Evolutionary conservation across 2,113 vertebrate species (phyloP).

Genomic region (Parus major): DNA sequence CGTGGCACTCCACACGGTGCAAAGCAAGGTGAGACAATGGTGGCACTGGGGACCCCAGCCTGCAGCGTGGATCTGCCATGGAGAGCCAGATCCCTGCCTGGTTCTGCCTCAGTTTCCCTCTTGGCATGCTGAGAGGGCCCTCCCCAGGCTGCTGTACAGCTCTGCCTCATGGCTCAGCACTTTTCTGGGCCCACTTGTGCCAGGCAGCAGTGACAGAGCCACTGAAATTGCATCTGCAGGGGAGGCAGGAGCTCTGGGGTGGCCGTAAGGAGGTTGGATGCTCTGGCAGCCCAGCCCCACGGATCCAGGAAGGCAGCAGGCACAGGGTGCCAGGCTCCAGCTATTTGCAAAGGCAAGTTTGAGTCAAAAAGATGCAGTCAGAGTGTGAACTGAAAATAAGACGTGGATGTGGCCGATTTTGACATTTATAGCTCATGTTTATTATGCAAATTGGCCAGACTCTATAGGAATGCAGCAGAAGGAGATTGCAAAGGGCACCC

Average conservation of each 20-base stretch:
- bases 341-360: not conserved
- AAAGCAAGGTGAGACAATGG: not conserved
- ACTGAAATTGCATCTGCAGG: not conserved
- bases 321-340: not conserved
- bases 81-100: not conserved
- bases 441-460: slow-evolving; percentile 23
- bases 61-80: rapidly evolving
- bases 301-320: not conserved
- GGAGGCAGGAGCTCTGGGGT: not conserved
- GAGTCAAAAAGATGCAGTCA: not conserved
- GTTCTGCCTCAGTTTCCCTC: not conserved
- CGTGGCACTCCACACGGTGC: rapidly evolving
- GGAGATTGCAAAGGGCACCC: not conserved
- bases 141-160: not conserved
- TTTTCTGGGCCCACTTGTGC: not conserved
- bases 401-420: not conserved
- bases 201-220: not conserved
- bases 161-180: not conserved
- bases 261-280: rapidly evolving
- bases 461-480: not conserved
- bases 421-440: not conserved
- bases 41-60: not conserved
- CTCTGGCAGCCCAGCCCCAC: not conserved
- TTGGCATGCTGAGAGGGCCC: not conserved
- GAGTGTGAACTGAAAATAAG: slow-evolving; percentile 7